Evolutionary conservation across 2,888 invertebrate genomes (phyloP), one percentile per base, ranked within the genome.

Genomic region (Lasioglossum marginatum): DNA sequence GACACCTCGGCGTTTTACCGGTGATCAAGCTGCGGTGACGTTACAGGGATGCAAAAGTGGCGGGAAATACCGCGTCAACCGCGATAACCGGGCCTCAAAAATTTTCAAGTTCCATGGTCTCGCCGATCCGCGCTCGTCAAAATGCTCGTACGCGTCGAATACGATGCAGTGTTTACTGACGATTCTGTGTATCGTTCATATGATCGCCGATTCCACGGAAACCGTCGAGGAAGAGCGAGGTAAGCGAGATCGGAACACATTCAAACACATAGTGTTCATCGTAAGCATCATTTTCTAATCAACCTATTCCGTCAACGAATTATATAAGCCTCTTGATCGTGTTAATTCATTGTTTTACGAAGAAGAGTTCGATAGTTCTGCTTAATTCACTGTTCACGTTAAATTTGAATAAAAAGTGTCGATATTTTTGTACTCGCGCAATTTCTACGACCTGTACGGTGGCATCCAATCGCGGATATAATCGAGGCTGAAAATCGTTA

Each of bases 91-190:
- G 16, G 57, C 34, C 19, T 82, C 83, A 57, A 86, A 76, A 60
- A 75, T 80, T 77, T 37, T n/a, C 68, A 71, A 70, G 77, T 82
- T 78, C 52, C 68, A 52, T 74, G 78, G 79, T 45, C 70, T 60
- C 57, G 63, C 57, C 45, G 68, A 73, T 31, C 34, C 43, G 63
- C 76, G 37, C 63, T 74, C 78, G 83, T 79, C 87, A 87, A 87
- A 81, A 87, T 87, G 87, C 71, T 73, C 45, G 86, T 80, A 71
- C 81, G 68, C 57, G 45, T 71, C 60, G 71, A 66, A 63, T 83
- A 88, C 84, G 76, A 87, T 85, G 87, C 87, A 84, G 77, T 83
- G 76, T 82, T 70, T 84, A 72, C 73, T 86, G 82, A 84, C 82
- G 63, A 78, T 88, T 70, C 66, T 88, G 70, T 87, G 87, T 60